Conservation (phyloP, 1,140 invertebrate species). For the Leucophenga varia region DNA sequence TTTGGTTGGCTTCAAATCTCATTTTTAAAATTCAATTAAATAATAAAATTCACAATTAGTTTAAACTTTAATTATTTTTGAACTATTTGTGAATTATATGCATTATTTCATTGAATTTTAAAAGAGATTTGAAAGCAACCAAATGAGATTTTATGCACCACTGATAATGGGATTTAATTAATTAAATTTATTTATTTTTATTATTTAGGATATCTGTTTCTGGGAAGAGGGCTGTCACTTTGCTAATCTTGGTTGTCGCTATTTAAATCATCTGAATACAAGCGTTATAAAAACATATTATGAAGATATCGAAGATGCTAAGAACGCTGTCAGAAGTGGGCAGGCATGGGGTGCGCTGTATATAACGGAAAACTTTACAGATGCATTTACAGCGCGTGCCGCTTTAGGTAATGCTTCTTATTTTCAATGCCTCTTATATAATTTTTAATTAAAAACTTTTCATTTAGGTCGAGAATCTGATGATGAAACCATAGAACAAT, state of each 20-base stretch:
- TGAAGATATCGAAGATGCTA: constrained; percentile 66
- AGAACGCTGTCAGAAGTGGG: constrained; percentile 70
- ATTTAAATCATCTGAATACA: constrained; percentile 67
- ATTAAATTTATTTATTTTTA: neutral
- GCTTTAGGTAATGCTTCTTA: constrained; percentile 59
- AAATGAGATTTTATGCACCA: no score
- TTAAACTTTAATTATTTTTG: no score
- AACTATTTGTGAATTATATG: no score
- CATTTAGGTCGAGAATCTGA: constrained; percentile 65
- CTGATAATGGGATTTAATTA: no score
- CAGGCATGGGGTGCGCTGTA: constrained; percentile 83
- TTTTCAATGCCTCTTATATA: neutral
- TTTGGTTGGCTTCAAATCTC: no score
- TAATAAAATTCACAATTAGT: neutral
- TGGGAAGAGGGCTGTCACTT: constrained; percentile 67
- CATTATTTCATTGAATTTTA: no score
- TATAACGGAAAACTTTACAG: constrained; percentile 85
- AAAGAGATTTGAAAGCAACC: no score
- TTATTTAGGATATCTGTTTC: constrained; percentile 37
- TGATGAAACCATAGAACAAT: constrained; percentile 76
- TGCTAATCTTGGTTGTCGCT: constrained; percentile 73
- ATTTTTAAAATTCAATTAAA: neutral
- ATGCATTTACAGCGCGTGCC: constrained; percentile 72
- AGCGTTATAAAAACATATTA: constrained; percentile 74
- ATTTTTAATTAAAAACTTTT: constrained; percentile 26